Conservation (phyloP, 2,888 invertebrate species). For the Spilosoma lubricipeda region DNA sequence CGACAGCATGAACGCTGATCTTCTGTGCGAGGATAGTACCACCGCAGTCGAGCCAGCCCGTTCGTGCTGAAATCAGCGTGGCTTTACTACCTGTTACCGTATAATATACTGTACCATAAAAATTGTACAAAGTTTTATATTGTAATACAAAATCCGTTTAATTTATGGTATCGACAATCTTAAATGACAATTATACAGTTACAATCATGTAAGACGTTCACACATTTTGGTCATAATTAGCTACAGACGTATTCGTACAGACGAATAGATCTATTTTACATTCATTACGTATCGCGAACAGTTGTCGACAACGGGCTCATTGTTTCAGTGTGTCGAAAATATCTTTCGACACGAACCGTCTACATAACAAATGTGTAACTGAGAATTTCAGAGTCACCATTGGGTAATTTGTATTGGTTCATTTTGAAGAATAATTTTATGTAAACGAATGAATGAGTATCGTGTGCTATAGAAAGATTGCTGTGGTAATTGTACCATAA, state of each 20-base stretch:
- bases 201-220: background rate
- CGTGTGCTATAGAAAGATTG: background rate
- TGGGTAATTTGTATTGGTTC: slow-evolving; percentile 23
- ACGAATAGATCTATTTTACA: slow-evolving; percentile 27
- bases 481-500: background rate
- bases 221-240: background rate
- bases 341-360: slow-evolving; percentile 37
- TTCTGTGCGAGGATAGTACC: no score
- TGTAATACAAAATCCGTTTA: background rate
- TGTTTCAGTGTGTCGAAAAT: slow-evolving; percentile 45
- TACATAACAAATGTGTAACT: slow-evolving; percentile 35
- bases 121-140: background rate
- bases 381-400: slow-evolving; percentile 32
- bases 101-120: no score
- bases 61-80: no score
- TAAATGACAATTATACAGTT: background rate
- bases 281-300: slow-evolving; percentile 31
- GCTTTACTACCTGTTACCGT: no score
- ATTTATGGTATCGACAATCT: background rate
- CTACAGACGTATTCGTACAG: slow-evolving; percentile 6
- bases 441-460: background rate
- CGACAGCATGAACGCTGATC: no score
- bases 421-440: slow-evolving; percentile 28
- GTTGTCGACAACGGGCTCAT: slow-evolving; percentile 36
- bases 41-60: no score